Evolutionary conservation across 1,140 invertebrate species (phyloP), one percentile per base, ranked within the genome.

Genomic region (Drosophila pectinifera): DNA sequence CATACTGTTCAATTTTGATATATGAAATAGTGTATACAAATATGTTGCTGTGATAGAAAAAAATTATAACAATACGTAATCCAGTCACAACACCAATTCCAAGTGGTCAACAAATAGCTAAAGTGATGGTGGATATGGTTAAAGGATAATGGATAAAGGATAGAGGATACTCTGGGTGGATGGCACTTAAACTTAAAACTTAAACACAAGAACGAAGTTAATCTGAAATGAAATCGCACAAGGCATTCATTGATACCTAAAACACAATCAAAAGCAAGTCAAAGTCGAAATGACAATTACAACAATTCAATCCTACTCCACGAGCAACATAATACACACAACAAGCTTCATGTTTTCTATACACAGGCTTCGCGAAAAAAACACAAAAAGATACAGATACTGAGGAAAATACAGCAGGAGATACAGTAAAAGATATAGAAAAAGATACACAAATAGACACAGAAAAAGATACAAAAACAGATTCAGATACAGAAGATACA

Each of bases 41-140:
- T 86, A 78, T 88, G 83, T 86, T 86, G 83, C 83, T 86, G 79
- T 86, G 83, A 86, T 86, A 86, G 83, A 86, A 82, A 78, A 86
- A 63, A 59, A 86, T 81, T 73, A 53, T 53, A 86, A 78, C 65
- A 86, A 86, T 86, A 81, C 63, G 82, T 78, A 73, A 88, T 79
- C 78, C 70, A 82, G 83, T 64, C 83, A 79, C 70, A 88, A 88
- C 74, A 86, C 49, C 49, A 86, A 86, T 75, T 69, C 42, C 64
- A 80, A 69, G 69, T 53, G 41, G 45, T 49, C 61, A 63, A 75
- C 26, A 28, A 36, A 62, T 24, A 61, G 24, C 49, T 26, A 49
- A 61, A 8, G 31, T 18, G 26, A 65, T 67, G n/a, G 11, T 49
- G 26, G 54, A 49, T 51, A 28, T 53, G 41, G 45, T 45, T 57